Base-by-base conservation (phyloP, 2,113 vertebrate genomes). In the Panthera leo region DNA sequence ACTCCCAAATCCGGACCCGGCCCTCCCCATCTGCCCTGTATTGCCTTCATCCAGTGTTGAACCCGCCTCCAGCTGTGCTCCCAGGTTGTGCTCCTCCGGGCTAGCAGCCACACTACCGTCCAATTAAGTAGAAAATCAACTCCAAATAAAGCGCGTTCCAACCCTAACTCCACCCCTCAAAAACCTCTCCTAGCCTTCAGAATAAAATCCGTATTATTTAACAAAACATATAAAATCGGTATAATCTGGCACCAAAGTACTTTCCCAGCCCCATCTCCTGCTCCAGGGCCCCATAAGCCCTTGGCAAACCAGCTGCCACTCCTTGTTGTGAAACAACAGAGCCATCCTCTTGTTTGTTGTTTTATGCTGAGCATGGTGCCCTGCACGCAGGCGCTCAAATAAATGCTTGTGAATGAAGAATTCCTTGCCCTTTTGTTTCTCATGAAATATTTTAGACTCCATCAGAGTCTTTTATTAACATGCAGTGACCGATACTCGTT, bases 391-490 rank as follows among this genome's bases (percentile, higher is more conserved):
- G 70, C 23, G 25, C 13, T 73, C 25, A 70, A 4, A 34, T 89
- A 27, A 4, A 34, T 89, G 21, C 88, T 70, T 70, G 18, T 68
- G 39, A 86, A n/a, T 84, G 65, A n/a, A 78, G 73, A 29, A 84
- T 73, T 67, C 23, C 21, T 73, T 91, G 70, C 27, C 85, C 51
- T 45, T 94, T n/a, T 68, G 45, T 34, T 65, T 79, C 48, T 51
- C 34, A 48, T 53, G 42, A 86, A 79, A 42, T 87, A 90, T 29
- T 51, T 91, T 61, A 92, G n/a, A 78, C 53, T 86, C 85, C 75
- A 86, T 82, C 39, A 36, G 31, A 89, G 36, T 55, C n/a, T 92
- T 95, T 91, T 70, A 75, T 53, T 55, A 83, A 79, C 51, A 51
- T 76, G 12, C 9, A 1, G 9, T 73, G 84, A 48, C 67, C 8